These are phyloP conservation scores for Saguinus midas DNA, from an alignment of 2,113 vertebrate species.

Conservation along the genomic window DNA sequence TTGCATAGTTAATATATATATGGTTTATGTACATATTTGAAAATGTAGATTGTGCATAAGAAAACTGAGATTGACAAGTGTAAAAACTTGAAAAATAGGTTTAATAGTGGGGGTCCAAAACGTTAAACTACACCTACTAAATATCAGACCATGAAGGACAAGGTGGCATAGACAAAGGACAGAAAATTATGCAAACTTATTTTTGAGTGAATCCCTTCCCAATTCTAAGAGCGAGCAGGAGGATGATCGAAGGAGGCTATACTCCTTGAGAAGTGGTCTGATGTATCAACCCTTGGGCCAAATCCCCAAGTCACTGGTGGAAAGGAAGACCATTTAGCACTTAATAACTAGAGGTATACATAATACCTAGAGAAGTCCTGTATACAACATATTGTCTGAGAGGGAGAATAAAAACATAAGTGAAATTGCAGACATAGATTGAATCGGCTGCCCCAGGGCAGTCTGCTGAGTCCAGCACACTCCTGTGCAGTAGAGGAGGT, in stretches of 20 bases:
- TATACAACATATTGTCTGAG: neutral
- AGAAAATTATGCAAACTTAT: neutral
- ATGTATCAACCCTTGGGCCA: no score
- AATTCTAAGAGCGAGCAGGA: neutral
- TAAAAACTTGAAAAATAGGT: neutral
- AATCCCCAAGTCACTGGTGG: neutral
- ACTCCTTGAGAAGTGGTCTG: neutral
- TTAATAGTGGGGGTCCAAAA: neutral
- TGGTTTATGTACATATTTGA: neutral
- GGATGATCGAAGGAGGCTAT: neutral
- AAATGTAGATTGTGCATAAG: neutral
- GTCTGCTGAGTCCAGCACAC: neutral
- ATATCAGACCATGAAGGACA: neutral
- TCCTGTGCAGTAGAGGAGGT: accelerated
- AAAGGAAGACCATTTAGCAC: neutral
- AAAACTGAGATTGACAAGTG: neutral
- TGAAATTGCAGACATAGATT: neutral
- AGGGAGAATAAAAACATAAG: neutral
- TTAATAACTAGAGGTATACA: neutral
- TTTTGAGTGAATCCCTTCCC: neutral
- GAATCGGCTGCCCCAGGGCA: neutral
- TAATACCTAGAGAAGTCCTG: neutral
- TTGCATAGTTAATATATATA: neutral
- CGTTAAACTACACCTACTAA: neutral
- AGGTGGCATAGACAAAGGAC: neutral